Evolutionary conservation across 2,888 invertebrate species (phyloP), one percentile per base, ranked within the genome.

Genomic region (Apamea crenata): DNA sequence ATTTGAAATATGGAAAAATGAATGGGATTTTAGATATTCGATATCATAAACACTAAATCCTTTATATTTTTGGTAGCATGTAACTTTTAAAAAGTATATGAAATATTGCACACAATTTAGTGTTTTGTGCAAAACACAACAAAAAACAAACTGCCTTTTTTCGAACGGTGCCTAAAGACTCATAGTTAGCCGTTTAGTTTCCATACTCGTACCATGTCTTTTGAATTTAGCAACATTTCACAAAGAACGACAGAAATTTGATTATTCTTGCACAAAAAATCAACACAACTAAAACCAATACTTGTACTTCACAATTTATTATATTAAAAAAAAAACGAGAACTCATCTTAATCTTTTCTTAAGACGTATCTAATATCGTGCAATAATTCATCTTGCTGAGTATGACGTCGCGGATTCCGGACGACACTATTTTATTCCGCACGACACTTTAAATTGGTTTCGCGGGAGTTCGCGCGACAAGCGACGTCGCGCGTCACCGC

Each of bases 381-480:
- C 75, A 86, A 89, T 91, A 90, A 93, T 92, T 93, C 89, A 91
- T 92, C 91, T 91, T 88, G 83, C 88, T 73, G 76, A 83, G 85
- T 89, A 89, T 92, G 92, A 92, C 89, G 87, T 50, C 78, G 89
- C 88, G 88, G 88, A 88, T 90, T 90, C 87, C 77, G 68, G 74
- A 76, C 81, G 80, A 84, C 86, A 90, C 88, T 90, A 89, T 88
- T 91, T 91, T 90, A 89, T 86, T 79, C 84, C 70, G 77, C 76
- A 80, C 74, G 90, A 90, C 91, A 89, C 80, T 91, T 91, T 91
- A 91, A 91, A 91, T 91, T 91, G 91, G 90, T 89, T 91, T 88
- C 79, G 85, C 78, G 81, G 78, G 87, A 90, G 89, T 90, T 88
- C 80, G 82, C 81, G 88, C 88, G 89, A 72, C 88, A 80, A 75